Evolutionary conservation across 2,888 invertebrate genomes (phyloP), one percentile per base, ranked within the genome.

Genomic region (Amiota communis): DNA sequence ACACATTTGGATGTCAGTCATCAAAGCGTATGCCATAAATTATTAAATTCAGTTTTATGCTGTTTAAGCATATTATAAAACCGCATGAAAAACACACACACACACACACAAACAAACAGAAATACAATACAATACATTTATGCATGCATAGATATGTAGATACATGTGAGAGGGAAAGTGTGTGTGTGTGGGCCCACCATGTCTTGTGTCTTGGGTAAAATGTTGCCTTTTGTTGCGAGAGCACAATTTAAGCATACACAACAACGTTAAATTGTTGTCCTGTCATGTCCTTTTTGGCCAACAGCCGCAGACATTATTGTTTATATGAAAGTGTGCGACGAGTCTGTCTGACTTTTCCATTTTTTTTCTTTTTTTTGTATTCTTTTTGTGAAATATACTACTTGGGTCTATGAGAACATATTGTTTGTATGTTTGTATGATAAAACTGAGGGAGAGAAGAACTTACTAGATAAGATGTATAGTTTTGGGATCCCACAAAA

Each of bases 11-110:
- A 20, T 61, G 64, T 64, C 64, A 64, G 47, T 46, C 64, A 47
- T 46, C 64, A 64, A 49, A 67, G 13, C 67, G 51, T 49, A 10
- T 67, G 49, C 78, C 79, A 83, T 86, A 87, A 87, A 87, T 88
- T 87, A 88, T 88, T 87, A 87, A 87, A 87, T 80, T 76, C 77
- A 82, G 81, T 84, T 83, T 87, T 87, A 77, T 82, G 84, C 80
- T 85, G 85, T 80, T 83, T 80, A 83, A 79, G 84, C 87, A 87
- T 85, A 86, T 86, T 80, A 86, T 86, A 82, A 86, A 49, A 36
- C 70, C 61, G 57, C 61, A 70, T 9, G 46, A 46, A 23, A 51
- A 13, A 46, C 70, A 51, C n/a, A 23, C 23, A 67, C 67, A 20
- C 23, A n/a, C 6, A 65, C n/a, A 48, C n/a, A n/a, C n/a, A n/a